phyloP scores from a whole-genome alignment of 2,113 vertebrate species.

The Pituophis catenifer region DNA sequence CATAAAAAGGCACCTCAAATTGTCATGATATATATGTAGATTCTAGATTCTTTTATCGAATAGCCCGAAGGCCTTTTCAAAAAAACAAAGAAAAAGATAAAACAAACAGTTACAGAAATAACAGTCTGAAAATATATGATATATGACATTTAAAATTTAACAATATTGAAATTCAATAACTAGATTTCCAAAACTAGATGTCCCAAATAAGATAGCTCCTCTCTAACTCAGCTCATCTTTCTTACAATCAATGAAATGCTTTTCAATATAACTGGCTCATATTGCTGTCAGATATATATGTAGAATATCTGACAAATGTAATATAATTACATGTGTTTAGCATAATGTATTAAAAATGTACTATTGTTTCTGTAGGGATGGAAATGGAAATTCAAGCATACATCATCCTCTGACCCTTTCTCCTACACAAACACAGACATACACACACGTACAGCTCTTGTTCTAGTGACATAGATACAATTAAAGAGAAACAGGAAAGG shows the following conservation, averaged over 20 bases:
- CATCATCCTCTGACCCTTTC: background rate
- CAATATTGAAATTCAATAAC: too few species aligned
- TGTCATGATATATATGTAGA: background rate
- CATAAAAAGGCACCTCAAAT: background rate
- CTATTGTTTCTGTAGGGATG: background rate
- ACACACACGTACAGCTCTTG: slow-evolving; percentile 28
- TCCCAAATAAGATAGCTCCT: too few species aligned
- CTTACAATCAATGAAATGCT: too few species aligned
- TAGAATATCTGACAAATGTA: background rate
- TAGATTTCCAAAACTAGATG: too few species aligned
- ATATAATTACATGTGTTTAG: background rate
- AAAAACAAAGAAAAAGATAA: too few species aligned
- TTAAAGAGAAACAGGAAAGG: slow-evolving; percentile 52
- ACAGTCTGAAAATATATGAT: too few species aligned
- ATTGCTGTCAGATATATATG: background rate
- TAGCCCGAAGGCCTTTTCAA: too few species aligned
- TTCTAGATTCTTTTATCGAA: too few species aligned
- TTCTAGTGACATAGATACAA: slow-evolving; percentile 66
- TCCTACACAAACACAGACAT: background rate
- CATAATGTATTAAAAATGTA: accelerated
- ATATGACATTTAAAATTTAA: too few species aligned
- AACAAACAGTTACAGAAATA: too few species aligned
- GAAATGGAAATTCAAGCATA: background rate
- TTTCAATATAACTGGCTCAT: too few species aligned
- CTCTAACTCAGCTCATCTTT: too few species aligned